Conservation (phyloP, 2,113 vertebrate species). For the Ailuropoda melanoleuca region DNA sequence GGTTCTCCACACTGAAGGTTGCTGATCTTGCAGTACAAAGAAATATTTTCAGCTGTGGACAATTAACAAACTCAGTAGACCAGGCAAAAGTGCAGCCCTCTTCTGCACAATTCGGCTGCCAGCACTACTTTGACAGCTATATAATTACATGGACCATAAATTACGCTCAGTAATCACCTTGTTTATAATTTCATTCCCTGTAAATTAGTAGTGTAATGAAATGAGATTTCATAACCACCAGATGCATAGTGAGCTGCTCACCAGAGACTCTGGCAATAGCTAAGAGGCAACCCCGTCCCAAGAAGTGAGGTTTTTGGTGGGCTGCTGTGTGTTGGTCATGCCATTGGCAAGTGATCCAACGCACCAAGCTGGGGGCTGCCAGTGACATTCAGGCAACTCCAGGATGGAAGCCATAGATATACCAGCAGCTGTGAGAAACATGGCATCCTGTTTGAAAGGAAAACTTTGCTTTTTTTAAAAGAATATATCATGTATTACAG, state of each 20-base stretch:
- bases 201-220: slow-evolving; percentile 81
- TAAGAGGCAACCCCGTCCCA: slow-evolving; percentile 4
- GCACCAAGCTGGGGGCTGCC: not conserved
- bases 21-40: slow-evolving; percentile 64
- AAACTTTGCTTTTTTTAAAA: not conserved
- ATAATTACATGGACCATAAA: slow-evolving; percentile 83
- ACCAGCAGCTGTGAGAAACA: not conserved
- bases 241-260: slow-evolving; percentile 51
- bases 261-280: slow-evolving; percentile 36
- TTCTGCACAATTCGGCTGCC: slow-evolving; percentile 57
- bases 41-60: slow-evolving; percentile 70
- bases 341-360: not conserved
- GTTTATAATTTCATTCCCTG: slow-evolving; percentile 83
- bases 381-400: not conserved
- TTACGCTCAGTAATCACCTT: slow-evolving; percentile 80
- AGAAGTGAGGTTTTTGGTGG: not conserved
- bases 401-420: not conserved
- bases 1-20: slow-evolving; percentile 50
- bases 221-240: slow-evolving; percentile 73
- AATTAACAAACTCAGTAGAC: slow-evolving; percentile 77
- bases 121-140: slow-evolving; percentile 79
- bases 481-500: not conserved
- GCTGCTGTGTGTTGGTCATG: not conserved
- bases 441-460: not conserved
- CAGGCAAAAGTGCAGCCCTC: slow-evolving; percentile 53